These are phyloP conservation scores for Pollenia griseotomentosa DNA, from an alignment of 2,888 invertebrate genomes.

Conservation along the genomic window DNA sequence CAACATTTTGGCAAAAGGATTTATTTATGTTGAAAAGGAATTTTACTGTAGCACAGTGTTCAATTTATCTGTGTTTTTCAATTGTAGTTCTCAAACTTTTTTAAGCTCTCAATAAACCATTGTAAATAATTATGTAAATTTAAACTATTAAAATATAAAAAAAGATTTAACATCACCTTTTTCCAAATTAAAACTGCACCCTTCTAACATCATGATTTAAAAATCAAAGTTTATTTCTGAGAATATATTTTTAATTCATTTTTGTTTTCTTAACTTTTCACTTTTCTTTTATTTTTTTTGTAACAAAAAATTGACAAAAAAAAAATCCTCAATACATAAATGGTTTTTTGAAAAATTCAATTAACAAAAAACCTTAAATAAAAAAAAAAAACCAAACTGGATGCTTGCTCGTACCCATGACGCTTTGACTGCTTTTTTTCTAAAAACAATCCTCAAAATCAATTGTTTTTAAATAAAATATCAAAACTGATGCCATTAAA, in stretches of 20 bases:
- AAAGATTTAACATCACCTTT: constrained; percentile 54
- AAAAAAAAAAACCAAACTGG: constrained; percentile 52
- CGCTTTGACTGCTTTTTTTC: constrained; percentile 65
- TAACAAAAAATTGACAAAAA: constrained; percentile 39
- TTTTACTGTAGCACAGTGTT: too few species aligned
- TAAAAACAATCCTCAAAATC: constrained; percentile 54
- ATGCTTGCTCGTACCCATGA: constrained; percentile 70
- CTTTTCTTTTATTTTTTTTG: constrained; percentile 59
- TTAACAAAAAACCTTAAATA: constrained; percentile 31
- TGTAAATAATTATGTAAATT: constrained; percentile 65
- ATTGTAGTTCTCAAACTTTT: constrained; percentile 37
- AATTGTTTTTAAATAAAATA: constrained; percentile 52
- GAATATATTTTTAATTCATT: constrained; percentile 60
- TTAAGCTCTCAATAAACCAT: constrained; percentile 53
- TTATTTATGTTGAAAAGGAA: too few species aligned
- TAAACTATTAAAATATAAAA: background rate
- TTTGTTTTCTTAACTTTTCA: constrained; percentile 70
- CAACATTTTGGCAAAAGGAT: too few species aligned
- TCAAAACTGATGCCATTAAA: constrained; percentile 60
- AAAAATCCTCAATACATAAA: constrained; percentile 49
- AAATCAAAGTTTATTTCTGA: constrained; percentile 46
- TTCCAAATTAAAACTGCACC: constrained; percentile 68
- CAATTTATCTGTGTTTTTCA: background rate
- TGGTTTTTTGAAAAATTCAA: constrained; percentile 53
- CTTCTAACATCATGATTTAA: constrained; percentile 52